Evolutionary conservation across 1,140 invertebrate genomes (phyloP), one percentile per base, ranked within the genome.

Genomic region (Drosophila ercepeae): DNA sequence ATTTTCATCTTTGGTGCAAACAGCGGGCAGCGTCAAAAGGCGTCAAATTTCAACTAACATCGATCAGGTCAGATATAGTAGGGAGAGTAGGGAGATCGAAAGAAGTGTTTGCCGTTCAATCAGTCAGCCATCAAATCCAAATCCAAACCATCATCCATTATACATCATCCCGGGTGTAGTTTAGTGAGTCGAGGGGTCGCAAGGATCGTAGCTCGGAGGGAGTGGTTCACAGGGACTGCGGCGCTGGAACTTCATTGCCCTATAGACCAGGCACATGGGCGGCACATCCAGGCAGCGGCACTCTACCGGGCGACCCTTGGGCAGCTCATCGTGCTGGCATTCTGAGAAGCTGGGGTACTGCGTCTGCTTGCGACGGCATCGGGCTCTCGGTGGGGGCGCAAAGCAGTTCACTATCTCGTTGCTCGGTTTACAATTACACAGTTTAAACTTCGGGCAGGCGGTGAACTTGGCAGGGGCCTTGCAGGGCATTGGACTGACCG

Each of bases 311-410:
- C 46, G 57, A n/a, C n/a, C n/a, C n/a, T n/a, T n/a, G 1, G n/a
- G 19, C 1, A 72, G 13, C 18, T 49, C 18, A 0, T 42, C 51
- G 14, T 49, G 46, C 13, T 55, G 13, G 19, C 75, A 78, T 44
- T 78, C 75, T 0, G 75, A 78, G 44, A 77, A 78, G 41, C 68
- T 61, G 16, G 75, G 75, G 34, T 78, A 78, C 27, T 50, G 36
- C 3, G 59, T 67, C 0, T 34, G 21, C 0, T 36, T 41, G 4
- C 75, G 74, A 5, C 32, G 27, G 9, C 49, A 53, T 1, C 44
- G 11, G 6, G 14, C 7, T 8, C 39, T 16, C 39, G 8, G 36
- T 5, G 46, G 2, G 18, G 27, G 0, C 8, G n/a, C 0, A 2
- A 32, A 32, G 11, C 75, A 78, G 7, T 6, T n/a, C n/a, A n/a